Evolutionary conservation across 2,888 invertebrate species (phyloP), one percentile per base, ranked within the genome.

Genomic region (Agyllia agylla): DNA sequence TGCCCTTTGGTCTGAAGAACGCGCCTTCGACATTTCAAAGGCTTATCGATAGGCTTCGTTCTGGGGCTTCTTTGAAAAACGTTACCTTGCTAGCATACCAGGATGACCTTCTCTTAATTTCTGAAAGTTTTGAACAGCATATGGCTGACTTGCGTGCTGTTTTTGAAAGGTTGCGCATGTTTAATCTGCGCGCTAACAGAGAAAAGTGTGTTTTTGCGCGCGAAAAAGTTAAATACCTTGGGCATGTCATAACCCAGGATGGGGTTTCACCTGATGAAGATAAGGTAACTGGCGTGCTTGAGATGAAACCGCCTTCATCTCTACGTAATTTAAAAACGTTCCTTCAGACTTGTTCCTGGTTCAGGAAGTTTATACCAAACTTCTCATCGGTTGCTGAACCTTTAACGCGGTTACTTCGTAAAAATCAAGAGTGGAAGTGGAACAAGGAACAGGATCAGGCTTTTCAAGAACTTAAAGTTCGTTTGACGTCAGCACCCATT

Each of bases 261-360:
- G 75, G 75, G 4, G 75, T 75, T 33, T 75, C 75, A 5, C 75
- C 75, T 0, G 75, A 75, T n/a, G 3, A 33, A 5, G 75, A 75
- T 4, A 75, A 31, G n/a, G 31, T 75, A n/a, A n/a, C 1, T 9
- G n/a, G 27, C 27, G 27, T 70, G 27, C 27, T 30, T 30, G 75
- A 75, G n/a, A 75, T 75, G 38, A 78, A 33, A 24, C 20, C 20
- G 35, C 33, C 78, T 35, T 24, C 38, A 13, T 24, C 38, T 33
- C 6, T 78, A 20, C 20, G 24, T 15, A 2, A 20, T 38, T 20
- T 78, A 20, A 35, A 24, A 35, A 35, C 78, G 3, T 78, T 78
- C 17, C 24, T 79, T 17, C 79, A 79, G 17, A 79, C 79, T 27
- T 79, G 79, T 35, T 79, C 79, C 24, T 79, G 38, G 79, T 79